Conservation (phyloP, 2,888 invertebrate genomes). For the Incurvaria masculella region DNA sequence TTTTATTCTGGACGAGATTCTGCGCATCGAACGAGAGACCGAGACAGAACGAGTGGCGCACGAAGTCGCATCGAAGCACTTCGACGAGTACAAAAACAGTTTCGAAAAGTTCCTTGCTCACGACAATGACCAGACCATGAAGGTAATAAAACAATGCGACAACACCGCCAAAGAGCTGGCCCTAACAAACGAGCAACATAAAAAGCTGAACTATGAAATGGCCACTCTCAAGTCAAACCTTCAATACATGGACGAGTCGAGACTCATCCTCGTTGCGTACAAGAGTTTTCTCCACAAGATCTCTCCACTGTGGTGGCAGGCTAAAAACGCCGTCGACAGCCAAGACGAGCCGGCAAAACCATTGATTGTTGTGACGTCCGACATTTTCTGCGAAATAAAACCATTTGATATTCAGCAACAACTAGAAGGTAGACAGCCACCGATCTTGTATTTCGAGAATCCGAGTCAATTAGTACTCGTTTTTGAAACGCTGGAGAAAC, state of each 20-base stretch:
- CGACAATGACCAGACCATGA: slow-evolving; percentile 46
- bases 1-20: slow-evolving; percentile 40
- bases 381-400: slow-evolving; percentile 33
- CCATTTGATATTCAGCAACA: slow-evolving; percentile 24
- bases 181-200: slow-evolving; percentile 38
- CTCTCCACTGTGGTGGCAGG: slow-evolving; percentile 43
- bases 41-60: slow-evolving; percentile 36
- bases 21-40: slow-evolving; percentile 40
- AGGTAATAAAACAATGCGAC: slow-evolving; percentile 45
- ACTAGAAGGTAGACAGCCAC: slow-evolving; percentile 27
- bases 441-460: slow-evolving; percentile 37
- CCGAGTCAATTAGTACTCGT: slow-evolving; percentile 35
- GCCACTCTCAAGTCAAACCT: slow-evolving; percentile 42
- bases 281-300: slow-evolving; percentile 42
- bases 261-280: slow-evolving; percentile 40
- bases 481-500: slow-evolving; percentile 38
- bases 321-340: slow-evolving; percentile 28
- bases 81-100: slow-evolving; percentile 42
- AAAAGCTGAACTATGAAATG: slow-evolving; percentile 38
- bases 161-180: slow-evolving; percentile 35
- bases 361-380: slow-evolving; percentile 27
- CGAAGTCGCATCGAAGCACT: slow-evolving; percentile 35
- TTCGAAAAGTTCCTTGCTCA: slow-evolving; percentile 47
- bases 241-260: slow-evolving; percentile 41
- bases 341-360: slow-evolving; percentile 29